phyloP scores from a whole-genome alignment of 2,797 vertebrate species.

The Tapirus indicus region DNA sequence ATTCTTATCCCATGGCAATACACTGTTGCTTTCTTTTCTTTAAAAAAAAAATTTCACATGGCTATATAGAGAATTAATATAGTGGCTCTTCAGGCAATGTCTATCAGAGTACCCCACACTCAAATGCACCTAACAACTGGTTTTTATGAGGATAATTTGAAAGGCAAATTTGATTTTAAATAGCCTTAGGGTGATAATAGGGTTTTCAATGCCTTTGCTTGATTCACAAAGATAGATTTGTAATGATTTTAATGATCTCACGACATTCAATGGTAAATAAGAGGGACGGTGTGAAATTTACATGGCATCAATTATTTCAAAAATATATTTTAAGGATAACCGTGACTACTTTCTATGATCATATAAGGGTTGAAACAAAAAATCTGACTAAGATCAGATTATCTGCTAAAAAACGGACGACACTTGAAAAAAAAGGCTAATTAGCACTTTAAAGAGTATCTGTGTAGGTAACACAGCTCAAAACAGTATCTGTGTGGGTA shows the following conservation, averaged over 20 bases:
- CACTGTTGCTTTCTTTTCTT: constrained; percentile 58
- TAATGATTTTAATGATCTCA: constrained; percentile 71
- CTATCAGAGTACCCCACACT: background rate
- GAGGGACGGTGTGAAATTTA: background rate
- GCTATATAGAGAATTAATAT: constrained; percentile 65
- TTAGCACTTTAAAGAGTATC: background rate
- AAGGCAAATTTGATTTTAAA: constrained; percentile 81
- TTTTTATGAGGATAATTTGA: constrained; percentile 69
- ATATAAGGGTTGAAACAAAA: background rate
- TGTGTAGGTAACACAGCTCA: background rate
- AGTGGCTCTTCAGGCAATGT: constrained; percentile 49
- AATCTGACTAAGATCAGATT: background rate
- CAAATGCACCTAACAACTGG: constrained; percentile 38
- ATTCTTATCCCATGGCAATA: constrained; percentile 71
- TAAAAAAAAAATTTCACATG: constrained; percentile 24
- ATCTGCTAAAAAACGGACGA: background rate
- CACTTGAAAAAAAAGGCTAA: background rate
- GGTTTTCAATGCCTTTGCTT: constrained; percentile 62
- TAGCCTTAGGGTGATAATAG: constrained; percentile 53
- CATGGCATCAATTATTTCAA: constrained; percentile 20
- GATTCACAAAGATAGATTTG: constrained; percentile 68
- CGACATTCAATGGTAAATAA: constrained; percentile 36
- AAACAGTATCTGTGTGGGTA: background rate
- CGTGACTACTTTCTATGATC: background rate
- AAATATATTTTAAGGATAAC: background rate